A percentile compares a stretch with the other conserved stretches of the same genome.
Conservation (phyloP, 2,888 invertebrate species). For the Volucella inflata region DNA sequence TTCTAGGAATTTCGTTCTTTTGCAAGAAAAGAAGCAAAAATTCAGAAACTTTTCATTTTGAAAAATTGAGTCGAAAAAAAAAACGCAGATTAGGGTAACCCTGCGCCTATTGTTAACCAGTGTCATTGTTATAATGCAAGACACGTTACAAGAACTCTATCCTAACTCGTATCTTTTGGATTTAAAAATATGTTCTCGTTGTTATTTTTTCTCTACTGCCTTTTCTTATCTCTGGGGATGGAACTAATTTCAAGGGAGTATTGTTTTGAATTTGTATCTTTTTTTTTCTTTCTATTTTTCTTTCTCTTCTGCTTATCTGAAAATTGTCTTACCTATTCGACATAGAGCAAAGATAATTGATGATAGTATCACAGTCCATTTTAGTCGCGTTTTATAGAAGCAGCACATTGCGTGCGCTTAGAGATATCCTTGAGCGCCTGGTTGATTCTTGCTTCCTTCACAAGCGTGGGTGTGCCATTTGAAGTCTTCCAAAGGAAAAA, state of each 20-base stretch:
- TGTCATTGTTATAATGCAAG: constrained; percentile 36
- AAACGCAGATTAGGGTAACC: constrained; percentile 38
- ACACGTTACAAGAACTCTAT: constrained; percentile 24
- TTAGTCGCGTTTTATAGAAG: constrained; percentile 79
- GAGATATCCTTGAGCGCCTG: constrained; percentile 45
- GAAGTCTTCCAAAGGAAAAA: constrained; percentile 14
- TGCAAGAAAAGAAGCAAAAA: not conserved
- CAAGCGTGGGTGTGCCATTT: constrained; percentile 55
- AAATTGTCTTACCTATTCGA: constrained; percentile 80
- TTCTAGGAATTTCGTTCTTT: no score
- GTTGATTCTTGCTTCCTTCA: constrained; percentile 18
- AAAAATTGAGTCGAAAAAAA: not conserved
- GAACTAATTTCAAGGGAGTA: constrained; percentile 49
- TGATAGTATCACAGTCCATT: constrained; percentile 83
- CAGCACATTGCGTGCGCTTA: constrained; percentile 74
- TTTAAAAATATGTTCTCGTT: constrained; percentile 28
- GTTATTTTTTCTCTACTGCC: constrained; percentile 6
- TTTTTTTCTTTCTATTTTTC: constrained; percentile 11
- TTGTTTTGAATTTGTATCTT: constrained; percentile 46
- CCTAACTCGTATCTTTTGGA: constrained; percentile 16
- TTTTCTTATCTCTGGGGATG: constrained; percentile 47
- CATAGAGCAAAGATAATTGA: constrained; percentile 82
- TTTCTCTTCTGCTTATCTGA: constrained; percentile 13
- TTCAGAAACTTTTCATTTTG: not conserved
- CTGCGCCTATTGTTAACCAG: constrained; percentile 28